These are phyloP conservation scores for Drosophila monieri DNA, from an alignment of 2,888 invertebrate species.

Conservation along the genomic window DNA sequence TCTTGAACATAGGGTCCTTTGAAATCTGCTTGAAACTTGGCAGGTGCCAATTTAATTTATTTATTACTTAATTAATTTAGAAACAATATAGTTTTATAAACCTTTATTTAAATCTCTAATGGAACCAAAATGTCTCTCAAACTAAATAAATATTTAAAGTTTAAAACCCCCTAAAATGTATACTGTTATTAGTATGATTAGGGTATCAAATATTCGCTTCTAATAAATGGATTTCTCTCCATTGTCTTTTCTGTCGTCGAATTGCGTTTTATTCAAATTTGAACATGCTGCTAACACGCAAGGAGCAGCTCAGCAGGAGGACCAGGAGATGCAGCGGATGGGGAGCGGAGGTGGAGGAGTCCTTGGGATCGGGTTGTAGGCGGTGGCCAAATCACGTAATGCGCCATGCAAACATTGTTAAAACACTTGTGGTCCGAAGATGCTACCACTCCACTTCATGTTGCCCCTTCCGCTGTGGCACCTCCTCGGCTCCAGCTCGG, in stretches of 20 bases:
- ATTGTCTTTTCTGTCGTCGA: conserved; percentile 24
- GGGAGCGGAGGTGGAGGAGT: neutral
- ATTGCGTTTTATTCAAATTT: conserved; percentile 72
- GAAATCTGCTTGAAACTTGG: neutral
- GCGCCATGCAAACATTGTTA: conserved; percentile 76
- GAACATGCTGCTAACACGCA: conserved; percentile 70
- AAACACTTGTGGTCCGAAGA: conserved; percentile 70
- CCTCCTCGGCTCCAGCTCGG: neutral
- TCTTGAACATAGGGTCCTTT: neutral
- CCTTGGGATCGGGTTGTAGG: conserved; percentile 37
- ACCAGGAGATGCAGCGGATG: neutral
- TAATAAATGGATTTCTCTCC: neutral
- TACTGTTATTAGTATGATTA: neutral
- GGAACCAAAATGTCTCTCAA: no score
- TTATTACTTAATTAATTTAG: no score
- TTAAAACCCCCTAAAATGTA: neutral
- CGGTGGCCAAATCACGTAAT: conserved; percentile 75
- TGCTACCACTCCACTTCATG: conserved; percentile 21
- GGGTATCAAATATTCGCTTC: conserved; percentile 14
- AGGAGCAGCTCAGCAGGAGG: conserved; percentile 30
- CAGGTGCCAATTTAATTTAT: neutral
- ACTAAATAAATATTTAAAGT: neutral
- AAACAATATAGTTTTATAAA: no score
- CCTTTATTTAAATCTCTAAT: no score
- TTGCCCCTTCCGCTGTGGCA: conserved; percentile 1